These are phyloP conservation scores for Todiramphus saurophagus DNA, from an alignment of 2,113 vertebrate genomes.

Conservation along the genomic window DNA sequence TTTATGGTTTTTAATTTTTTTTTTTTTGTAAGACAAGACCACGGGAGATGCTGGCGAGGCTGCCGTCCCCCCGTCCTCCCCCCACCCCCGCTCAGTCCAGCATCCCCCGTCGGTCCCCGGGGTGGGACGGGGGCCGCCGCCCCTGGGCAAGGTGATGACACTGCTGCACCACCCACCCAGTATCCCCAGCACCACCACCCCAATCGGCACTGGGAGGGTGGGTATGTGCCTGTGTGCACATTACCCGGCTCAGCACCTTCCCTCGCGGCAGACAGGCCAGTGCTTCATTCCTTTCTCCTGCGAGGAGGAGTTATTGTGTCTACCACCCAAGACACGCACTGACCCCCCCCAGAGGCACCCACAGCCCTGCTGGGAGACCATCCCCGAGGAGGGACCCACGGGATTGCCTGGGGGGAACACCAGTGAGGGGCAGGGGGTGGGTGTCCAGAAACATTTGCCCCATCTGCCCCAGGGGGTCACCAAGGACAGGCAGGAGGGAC, in stretches of 20 bases:
- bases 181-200: fast-evolving
- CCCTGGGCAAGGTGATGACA: background rate
- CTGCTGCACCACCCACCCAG: background rate
- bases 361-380: background rate
- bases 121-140: background rate
- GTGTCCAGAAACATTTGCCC: too few relatives aligned
- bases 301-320: too few relatives aligned
- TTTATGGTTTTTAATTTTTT: background rate
- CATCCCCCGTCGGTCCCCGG: fast-evolving
- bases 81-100: background rate
- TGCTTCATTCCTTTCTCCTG: fast-evolving
- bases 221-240: background rate
- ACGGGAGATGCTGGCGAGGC: background rate
- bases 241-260: background rate
- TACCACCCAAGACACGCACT: too few relatives aligned
- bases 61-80: background rate
- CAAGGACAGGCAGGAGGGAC: background rate
- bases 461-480: background rate
- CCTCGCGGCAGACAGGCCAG: background rate
- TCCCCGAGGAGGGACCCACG: fast-evolving
- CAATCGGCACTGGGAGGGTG: background rate
- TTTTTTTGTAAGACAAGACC: background rate
- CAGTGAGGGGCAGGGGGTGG: too few relatives aligned
- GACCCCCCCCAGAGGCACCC: too few relatives aligned
- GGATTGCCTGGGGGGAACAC: too few relatives aligned